Base-by-base conservation (phyloP, 2,888 invertebrate species). In the Drosophila macrospina region DNA sequence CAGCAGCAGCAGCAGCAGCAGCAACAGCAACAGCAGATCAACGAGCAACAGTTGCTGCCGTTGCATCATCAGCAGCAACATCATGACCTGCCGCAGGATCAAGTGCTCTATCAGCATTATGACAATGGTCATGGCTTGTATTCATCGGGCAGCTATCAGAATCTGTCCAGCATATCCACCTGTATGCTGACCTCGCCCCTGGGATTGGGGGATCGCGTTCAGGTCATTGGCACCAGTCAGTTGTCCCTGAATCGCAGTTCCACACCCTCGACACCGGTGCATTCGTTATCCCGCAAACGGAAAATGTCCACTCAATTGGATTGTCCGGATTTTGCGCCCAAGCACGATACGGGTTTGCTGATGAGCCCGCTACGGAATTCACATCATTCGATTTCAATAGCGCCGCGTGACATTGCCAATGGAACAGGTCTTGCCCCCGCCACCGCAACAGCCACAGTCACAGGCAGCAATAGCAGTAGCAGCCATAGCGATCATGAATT, bases 251-350 rank as follows among this genome's bases (percentile, higher is more conserved):
- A 87, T 30, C 83, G 81, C 37, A 77, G 81, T 36, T 90, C 90
- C 6, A 87, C 89, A 1, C 90, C 90, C 34, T 80, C 91, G 8
- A 90, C 91, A 0, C 88, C 91, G 4, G 80, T 84, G 39, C 89
- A 88, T 59, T 78, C 79, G 30, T 67, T 88, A 16, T 83, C 90
- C 15, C 91, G 91, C 20, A 91, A 91, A 45, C 91, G 91, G 26
- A 91, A 91, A 66, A 84, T 91, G 76, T 91, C 85, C 55, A 90
- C 91, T 0, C 91, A 91, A 42, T 65, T 91, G 36, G 91, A 91
- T 56, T 90, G 88, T 30, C 69, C 89, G 4, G 89, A 91, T 2
- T 91, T 89, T 60, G 60, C 79, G 5, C 73, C 91, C 39, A 91
- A 91, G 39, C 88, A 91, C 6, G 91, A 91, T 62, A 80, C 91